Evolutionary conservation across 1,140 invertebrate species (phyloP).

Genomic region (Zaprionus africanus): DNA sequence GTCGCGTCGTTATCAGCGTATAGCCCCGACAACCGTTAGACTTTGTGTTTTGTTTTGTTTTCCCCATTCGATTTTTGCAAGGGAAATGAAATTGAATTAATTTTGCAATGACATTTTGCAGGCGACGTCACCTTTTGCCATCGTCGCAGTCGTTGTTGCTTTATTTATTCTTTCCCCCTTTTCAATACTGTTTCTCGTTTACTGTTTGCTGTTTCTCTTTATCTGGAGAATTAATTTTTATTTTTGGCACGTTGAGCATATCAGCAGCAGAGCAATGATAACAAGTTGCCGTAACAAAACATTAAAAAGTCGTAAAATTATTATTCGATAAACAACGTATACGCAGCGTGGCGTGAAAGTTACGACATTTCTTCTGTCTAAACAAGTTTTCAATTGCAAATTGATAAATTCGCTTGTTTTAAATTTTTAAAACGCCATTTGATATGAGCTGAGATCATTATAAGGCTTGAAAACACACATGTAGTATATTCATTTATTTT

Average conservation of each 20-base stretch:
- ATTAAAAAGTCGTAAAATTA: slow-evolving; percentile 25
- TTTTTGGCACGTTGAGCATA: slow-evolving; percentile 24
- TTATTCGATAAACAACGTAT: slow-evolving; percentile 50
- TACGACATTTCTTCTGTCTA: neutral
- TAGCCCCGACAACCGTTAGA: neutral
- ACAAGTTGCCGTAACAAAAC: slow-evolving; percentile 14
- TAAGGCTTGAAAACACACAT: neutral
- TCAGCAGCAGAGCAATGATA: slow-evolving; percentile 37
- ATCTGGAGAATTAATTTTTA: slow-evolving; percentile 28
- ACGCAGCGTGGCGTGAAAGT: slow-evolving; percentile 19
- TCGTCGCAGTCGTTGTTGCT: neutral
- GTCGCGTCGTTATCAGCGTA: slow-evolving; percentile 30
- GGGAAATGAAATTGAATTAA: slow-evolving; percentile 53
- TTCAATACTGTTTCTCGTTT: slow-evolving; percentile 15
- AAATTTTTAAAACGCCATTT: neutral
- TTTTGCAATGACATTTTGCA: slow-evolving; percentile 59
- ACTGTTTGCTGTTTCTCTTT: slow-evolving; percentile 21
- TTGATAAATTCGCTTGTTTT: neutral
- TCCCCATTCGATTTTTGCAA: slow-evolving; percentile 31
- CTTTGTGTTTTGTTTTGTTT: slow-evolving; percentile 20
- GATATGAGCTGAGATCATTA: neutral
- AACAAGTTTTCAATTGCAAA: slow-evolving; percentile 5
- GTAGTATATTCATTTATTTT: neutral
- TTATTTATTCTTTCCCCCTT: slow-evolving; percentile 8
- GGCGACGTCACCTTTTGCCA: neutral